Conservation (phyloP, 92 coral and sea anemone species). For the Heliopora coerulea region DNA sequence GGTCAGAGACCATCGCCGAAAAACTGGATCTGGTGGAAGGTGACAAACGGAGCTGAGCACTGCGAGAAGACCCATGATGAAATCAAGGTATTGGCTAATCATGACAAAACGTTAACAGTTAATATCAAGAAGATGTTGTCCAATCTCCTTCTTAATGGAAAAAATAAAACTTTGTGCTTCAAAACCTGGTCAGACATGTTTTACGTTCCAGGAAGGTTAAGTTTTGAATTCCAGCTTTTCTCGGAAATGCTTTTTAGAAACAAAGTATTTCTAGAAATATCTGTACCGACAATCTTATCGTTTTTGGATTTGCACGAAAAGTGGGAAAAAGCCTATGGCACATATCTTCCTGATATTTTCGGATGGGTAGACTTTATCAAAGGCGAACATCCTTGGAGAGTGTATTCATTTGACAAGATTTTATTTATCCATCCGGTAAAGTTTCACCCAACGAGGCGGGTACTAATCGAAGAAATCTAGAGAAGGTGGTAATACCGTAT, state of each 20-base stretch:
- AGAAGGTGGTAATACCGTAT: too few species aligned
- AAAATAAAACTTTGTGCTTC: slow-evolving; percentile 1
- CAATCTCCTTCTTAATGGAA: slow-evolving; percentile 12
- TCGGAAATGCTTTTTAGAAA: slow-evolving; percentile 13
- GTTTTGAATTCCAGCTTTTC: neutral
- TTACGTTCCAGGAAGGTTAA: slow-evolving; percentile 12
- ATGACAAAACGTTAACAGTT: neutral
- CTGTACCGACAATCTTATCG: slow-evolving; percentile 27
- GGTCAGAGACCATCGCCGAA: slow-evolving; percentile 44
- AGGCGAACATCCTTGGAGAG: too few species aligned
- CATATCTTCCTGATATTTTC: neutral
- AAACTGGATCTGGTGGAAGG: slow-evolving; percentile 88
- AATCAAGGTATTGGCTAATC: too few species aligned
- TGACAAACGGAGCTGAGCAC: slow-evolving; percentile 63
- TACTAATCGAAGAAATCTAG: too few species aligned
- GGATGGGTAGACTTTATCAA: too few species aligned
- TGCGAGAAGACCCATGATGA: slow-evolving; percentile 80
- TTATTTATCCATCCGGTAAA: too few species aligned
- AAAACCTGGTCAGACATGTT: slow-evolving; percentile 19
- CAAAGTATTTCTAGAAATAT: slow-evolving; percentile 35
- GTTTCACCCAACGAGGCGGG: too few species aligned
- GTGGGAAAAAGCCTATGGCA: neutral
- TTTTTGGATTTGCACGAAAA: slow-evolving; percentile 1
- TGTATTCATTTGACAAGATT: too few species aligned
- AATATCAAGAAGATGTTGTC: neutral